phyloP scores from a whole-genome alignment of 2,888 invertebrate species.

The Pachliopta kotzebuea region DNA sequence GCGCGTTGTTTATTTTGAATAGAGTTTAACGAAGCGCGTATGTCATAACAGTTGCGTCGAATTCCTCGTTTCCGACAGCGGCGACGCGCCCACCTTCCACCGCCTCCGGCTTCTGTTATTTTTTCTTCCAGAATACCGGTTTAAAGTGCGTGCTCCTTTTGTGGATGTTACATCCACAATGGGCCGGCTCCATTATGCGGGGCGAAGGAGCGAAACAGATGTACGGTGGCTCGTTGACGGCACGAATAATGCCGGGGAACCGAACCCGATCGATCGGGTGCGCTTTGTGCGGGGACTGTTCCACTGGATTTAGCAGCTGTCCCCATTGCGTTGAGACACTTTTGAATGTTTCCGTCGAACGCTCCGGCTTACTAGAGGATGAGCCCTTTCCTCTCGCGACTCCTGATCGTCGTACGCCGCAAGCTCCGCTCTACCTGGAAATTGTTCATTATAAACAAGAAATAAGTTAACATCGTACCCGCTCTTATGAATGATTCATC shows the following conservation, averaged over 20 bases:
- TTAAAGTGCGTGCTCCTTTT: slow-evolving; percentile 74
- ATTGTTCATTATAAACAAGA: not conserved
- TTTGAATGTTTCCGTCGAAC: slow-evolving; percentile 9
- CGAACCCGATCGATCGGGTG: slow-evolving; percentile 63
- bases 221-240: slow-evolving; percentile 65
- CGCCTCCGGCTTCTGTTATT: slow-evolving; percentile 62
- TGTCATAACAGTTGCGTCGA: slow-evolving; percentile 77
- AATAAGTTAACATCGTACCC: not conserved
- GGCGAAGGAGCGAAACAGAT: slow-evolving; percentile 78
- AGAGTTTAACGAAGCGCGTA: slow-evolving; percentile 69
- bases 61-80: slow-evolving; percentile 72
- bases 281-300: slow-evolving; percentile 57
- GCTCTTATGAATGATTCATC: not conserved
- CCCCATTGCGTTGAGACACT: slow-evolving; percentile 14
- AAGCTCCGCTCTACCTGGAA: not conserved
- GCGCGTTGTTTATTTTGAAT: slow-evolving; percentile 64
- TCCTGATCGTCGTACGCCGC: not conserved
- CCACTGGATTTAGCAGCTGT: slow-evolving; percentile 48
- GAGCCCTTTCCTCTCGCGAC: not conserved
- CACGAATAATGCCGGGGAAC: slow-evolving; percentile 73
- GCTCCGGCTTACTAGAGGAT: not conserved
- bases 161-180: slow-evolving; percentile 72
- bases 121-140: slow-evolving; percentile 69
- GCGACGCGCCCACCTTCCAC: slow-evolving; percentile 69
- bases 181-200: slow-evolving; percentile 74